These are phyloP conservation scores for Rutilus rutilus DNA, from an alignment of 2,113 vertebrate genomes.

Conservation along the genomic window DNA sequence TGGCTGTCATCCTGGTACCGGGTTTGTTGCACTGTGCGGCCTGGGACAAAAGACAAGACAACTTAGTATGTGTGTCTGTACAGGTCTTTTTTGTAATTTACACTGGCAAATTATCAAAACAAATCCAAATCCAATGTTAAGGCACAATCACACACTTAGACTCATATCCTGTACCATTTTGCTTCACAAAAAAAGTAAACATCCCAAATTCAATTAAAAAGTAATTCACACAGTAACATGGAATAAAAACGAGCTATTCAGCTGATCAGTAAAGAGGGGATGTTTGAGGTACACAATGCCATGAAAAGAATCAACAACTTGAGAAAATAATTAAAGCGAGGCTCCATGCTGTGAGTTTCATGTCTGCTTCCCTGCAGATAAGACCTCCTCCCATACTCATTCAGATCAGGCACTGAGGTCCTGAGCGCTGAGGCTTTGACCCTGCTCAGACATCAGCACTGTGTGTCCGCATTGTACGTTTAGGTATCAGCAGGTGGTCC, in stretches of 20 bases:
- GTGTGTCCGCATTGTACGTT: neutral
- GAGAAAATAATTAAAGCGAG: constrained; percentile 50
- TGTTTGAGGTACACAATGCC: constrained; percentile 44
- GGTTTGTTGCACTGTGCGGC: neutral
- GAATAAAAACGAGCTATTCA: constrained; percentile 28
- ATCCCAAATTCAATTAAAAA: neutral
- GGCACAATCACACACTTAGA: neutral
- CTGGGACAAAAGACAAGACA: constrained; percentile 21
- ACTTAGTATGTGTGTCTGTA: neutral
- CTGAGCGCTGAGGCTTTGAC: constrained; percentile 14
- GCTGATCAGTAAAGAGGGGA: constrained; percentile 40
- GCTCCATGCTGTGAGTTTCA: constrained; percentile 47
- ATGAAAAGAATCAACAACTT: constrained; percentile 51
- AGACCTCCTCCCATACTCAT: constrained; percentile 45
- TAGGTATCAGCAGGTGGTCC: constrained; percentile 14
- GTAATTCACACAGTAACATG: constrained; percentile 15
- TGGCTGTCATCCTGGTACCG: constrained; percentile 39
- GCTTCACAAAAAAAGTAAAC: neutral
- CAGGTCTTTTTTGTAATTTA: constrained; percentile 5
- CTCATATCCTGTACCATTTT: constrained; percentile 12
- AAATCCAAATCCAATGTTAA: neutral
- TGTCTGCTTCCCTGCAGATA: constrained; percentile 58
- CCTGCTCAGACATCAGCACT: constrained; percentile 14
- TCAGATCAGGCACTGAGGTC: constrained; percentile 3
- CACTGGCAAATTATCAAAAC: neutral